These are phyloP conservation scores for Ondatra zibethicus DNA, from an alignment of 2,113 vertebrate species.

Conservation along the genomic window DNA sequence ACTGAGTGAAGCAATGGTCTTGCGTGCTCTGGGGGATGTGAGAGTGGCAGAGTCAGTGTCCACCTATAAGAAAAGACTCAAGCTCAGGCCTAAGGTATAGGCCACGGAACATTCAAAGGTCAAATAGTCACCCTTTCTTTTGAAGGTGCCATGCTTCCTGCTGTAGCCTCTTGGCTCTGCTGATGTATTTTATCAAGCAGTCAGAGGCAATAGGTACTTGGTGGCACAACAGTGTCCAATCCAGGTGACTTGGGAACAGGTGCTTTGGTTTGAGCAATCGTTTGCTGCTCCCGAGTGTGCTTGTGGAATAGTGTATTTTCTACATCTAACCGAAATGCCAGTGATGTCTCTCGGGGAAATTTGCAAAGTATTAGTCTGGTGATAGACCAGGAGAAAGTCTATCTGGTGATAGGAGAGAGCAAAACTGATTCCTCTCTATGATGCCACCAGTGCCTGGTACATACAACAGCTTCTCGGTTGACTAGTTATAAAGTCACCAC, in stretches of 20 bases:
- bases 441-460: accelerated
- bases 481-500: background rate
- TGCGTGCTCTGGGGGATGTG: background rate
- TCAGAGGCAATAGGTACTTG: background rate
- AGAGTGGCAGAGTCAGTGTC: background rate
- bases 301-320: background rate
- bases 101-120: background rate
- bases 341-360: background rate
- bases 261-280: background rate
- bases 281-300: background rate
- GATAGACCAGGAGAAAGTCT: too few relatives aligned
- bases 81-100: background rate
- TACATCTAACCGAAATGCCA: background rate
- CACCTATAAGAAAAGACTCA: background rate
- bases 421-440: background rate
- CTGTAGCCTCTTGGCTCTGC: background rate
- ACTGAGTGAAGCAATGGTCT: background rate
- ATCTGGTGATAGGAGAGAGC: accelerated
- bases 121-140: background rate
- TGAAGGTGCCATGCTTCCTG: background rate
- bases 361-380: background rate
- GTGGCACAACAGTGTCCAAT: background rate
- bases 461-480: too few relatives aligned
- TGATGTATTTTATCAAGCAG: background rate
- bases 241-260: background rate